Evolutionary conservation across 2,888 invertebrate genomes (phyloP).

Genomic region (Zygogramma bicolorata): DNA sequence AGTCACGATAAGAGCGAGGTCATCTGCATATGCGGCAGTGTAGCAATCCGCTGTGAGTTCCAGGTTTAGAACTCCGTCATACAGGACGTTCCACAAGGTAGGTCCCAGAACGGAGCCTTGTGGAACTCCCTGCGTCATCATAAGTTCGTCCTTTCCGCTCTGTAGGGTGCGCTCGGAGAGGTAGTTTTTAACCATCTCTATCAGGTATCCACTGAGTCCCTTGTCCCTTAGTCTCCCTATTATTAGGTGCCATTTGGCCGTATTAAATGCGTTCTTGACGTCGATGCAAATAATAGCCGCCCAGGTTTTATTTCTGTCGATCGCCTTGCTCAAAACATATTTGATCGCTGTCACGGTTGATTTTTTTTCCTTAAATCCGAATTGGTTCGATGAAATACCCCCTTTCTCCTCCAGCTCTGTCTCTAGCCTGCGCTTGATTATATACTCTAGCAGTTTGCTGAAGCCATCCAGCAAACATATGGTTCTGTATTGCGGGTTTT

Average conservation of each 20-base stretch:
- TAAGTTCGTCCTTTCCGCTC: neutral
- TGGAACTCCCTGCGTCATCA: neutral
- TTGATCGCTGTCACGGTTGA: constrained; percentile 3
- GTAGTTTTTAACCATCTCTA: neutral
- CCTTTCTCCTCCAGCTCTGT: neutral
- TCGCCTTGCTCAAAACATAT: neutral
- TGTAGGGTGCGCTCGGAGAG: neutral
- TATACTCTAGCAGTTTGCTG: neutral
- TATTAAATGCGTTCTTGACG: constrained; percentile 16
- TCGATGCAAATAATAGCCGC: constrained; percentile 1
- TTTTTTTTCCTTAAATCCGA: constrained; percentile 1
- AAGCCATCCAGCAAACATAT: neutral
- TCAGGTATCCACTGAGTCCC: neutral
- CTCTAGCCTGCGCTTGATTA: neutral
- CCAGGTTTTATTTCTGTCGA: neutral
- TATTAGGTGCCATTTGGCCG: neutral
- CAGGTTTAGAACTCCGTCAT: neutral
- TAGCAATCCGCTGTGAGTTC: neutral
- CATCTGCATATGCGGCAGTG: constrained; percentile 16
- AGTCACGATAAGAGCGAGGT: constrained; percentile 13
- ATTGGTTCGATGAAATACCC: neutral
- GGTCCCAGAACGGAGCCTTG: constrained; percentile 14
- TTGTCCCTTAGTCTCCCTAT: neutral
- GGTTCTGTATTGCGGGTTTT: neutral
- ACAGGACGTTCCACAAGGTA: constrained; percentile 13